A percentile compares a stretch with the other conserved stretches of the same genome.
phyloP scores from a whole-genome alignment of 2,888 invertebrate genomes.

The Diaperis boleti region DNA sequence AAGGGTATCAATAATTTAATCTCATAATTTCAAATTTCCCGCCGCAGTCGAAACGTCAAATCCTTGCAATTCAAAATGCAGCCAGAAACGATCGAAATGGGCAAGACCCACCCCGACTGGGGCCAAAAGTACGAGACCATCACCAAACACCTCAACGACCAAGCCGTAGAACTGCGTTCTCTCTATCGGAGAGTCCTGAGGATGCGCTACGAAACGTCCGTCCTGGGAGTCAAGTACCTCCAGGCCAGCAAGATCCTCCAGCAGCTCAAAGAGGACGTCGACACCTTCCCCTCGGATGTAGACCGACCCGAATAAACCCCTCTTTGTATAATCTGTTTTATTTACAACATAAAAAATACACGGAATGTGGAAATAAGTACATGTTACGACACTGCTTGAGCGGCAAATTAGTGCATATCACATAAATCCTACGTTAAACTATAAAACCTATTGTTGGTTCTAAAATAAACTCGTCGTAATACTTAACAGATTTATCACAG shows the following conservation, averaged over 20 bases:
- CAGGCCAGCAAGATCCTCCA: constrained; percentile 15
- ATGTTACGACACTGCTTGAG: constrained; percentile 39
- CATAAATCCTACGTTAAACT: constrained; percentile 35
- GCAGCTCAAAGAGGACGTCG: not conserved
- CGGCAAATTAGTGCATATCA: constrained; percentile 36
- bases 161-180: constrained; percentile 6
- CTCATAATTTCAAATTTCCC: not conserved
- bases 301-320: constrained; percentile 1
- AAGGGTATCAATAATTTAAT: too few species aligned
- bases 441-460: constrained; percentile 31
- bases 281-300: not conserved
- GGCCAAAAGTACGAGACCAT: constrained; percentile 11
- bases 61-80: constrained; percentile 4
- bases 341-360: constrained; percentile 39
- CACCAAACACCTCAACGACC: not conserved
- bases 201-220: constrained; percentile 22
- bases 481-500: constrained; percentile 43
- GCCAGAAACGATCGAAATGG: constrained; percentile 12
- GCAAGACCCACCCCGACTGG: constrained; percentile 19
- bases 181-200: constrained; percentile 6
- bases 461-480: constrained; percentile 32
- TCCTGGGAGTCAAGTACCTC: constrained; percentile 9
- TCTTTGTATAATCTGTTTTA: constrained; percentile 25
- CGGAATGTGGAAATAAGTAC: constrained; percentile 36
- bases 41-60: constrained; percentile 40